A percentile compares a stretch with the other conserved stretches of the same genome.
Evolutionary conservation across 2,113 vertebrate species (phyloP).

Genomic region (Cryptotis parvus): DNA sequence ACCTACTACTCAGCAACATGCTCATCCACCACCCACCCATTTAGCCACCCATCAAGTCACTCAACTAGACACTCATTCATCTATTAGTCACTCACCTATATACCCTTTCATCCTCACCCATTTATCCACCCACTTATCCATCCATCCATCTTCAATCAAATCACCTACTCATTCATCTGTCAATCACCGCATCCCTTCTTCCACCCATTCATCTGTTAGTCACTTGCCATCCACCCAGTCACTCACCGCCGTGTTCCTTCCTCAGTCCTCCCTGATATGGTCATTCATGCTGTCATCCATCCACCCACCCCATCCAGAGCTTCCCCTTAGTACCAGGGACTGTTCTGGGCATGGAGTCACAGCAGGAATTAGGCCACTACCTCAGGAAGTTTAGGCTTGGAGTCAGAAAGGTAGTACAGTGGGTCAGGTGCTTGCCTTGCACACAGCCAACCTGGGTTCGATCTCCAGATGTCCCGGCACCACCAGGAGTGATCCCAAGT

Average conservation of each 20-base stretch:
- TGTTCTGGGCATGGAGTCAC: background rate
- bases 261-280: too few relatives aligned
- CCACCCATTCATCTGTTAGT: background rate
- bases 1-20: background rate
- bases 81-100: too few relatives aligned
- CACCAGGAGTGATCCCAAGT: too few relatives aligned
- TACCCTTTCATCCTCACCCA: too few relatives aligned
- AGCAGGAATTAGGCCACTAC: background rate
- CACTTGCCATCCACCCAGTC: too few relatives aligned
- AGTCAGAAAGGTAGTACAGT: too few relatives aligned
- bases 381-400: background rate
- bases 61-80: background rate
- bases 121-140: background rate
- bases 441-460: too few relatives aligned
- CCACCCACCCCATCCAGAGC: background rate
- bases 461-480: too few relatives aligned
- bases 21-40: too few relatives aligned
- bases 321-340: background rate
- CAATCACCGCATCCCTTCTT: background rate
- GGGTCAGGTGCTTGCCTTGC: too few relatives aligned
- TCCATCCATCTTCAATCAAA: background rate
- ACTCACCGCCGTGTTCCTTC: too few relatives aligned
- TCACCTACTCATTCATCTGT: background rate
- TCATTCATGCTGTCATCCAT: background rate
- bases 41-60: accelerated